phyloP scores from a whole-genome alignment of 1,140 invertebrate genomes.

The Anastrepha obliqua region DNA sequence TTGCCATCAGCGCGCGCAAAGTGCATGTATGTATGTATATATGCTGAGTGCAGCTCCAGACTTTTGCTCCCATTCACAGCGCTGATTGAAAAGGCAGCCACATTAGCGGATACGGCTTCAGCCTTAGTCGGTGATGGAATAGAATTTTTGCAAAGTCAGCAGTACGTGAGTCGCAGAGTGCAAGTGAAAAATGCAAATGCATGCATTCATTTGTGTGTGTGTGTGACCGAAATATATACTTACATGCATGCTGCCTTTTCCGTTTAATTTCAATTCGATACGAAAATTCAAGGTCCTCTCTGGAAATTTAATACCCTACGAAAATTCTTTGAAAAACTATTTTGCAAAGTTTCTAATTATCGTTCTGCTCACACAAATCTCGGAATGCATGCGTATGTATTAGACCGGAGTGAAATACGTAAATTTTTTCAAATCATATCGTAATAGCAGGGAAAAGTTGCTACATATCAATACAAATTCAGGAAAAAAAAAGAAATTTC shows the following conservation, averaged over 20 bases:
- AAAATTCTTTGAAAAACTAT: neutral
- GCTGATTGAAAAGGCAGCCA: constrained; percentile 1
- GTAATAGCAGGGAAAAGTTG: too few species aligned
- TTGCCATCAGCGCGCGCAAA: neutral
- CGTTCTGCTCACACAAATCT: too few species aligned
- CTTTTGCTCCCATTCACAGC: neutral
- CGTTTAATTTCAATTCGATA: constrained; percentile 37
- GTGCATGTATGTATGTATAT: neutral
- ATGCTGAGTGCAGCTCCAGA: neutral
- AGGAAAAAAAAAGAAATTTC: too few species aligned
- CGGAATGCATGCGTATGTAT: too few species aligned
- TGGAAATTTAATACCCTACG: neutral
- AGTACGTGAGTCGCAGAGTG: constrained; percentile 8
- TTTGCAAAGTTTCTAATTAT: neutral
- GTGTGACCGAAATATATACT: too few species aligned
- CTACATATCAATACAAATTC: too few species aligned
- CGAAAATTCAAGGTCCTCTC: constrained; percentile 2
- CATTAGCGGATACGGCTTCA: neutral
- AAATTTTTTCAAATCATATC: too few species aligned
- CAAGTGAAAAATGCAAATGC: neutral
- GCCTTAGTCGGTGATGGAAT: neutral
- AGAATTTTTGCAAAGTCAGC: constrained; percentile 21
- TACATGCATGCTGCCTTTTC: neutral
- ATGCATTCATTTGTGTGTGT: neutral
- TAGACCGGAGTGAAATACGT: too few species aligned